These are phyloP conservation scores for Kradibia gibbosae DNA, from an alignment of 1,140 invertebrate species.

Conservation along the genomic window DNA sequence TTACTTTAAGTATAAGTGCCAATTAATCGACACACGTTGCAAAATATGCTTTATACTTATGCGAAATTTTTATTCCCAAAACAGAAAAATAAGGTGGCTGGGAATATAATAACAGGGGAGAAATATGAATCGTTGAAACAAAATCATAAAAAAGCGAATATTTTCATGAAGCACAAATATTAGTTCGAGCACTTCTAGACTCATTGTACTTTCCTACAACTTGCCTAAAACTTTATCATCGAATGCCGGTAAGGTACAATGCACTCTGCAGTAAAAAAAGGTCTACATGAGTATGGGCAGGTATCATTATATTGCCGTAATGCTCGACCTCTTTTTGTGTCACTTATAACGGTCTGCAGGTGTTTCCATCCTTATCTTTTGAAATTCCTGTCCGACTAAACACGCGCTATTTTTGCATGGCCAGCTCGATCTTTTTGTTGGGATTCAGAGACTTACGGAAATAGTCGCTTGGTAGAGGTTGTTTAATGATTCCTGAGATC, in stretches of 20 bases:
- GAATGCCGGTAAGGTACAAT: no score
- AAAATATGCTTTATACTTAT: conserved; percentile 3
- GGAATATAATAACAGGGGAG: no score
- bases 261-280: no score
- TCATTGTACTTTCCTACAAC: no score
- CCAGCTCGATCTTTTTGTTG: background rate
- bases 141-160: no score
- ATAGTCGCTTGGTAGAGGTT: background rate
- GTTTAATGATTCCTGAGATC: background rate
- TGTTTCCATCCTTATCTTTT: background rate
- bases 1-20: conserved; percentile 12
- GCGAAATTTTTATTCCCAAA: background rate
- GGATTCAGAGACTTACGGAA: no score
- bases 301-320: background rate
- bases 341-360: background rate
- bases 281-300: no score
- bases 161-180: no score
- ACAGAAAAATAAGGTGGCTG: background rate
- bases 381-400: background rate
- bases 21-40: conserved; percentile 1
- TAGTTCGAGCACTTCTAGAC: no score
- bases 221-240: no score
- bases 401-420: background rate
- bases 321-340: conserved; percentile 12
- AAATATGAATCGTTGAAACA: no score